Evolutionary conservation across 2,797 vertebrate species (phyloP), one percentile per base, ranked within the genome.

Genomic region (Lophotriccus pileatus): DNA sequence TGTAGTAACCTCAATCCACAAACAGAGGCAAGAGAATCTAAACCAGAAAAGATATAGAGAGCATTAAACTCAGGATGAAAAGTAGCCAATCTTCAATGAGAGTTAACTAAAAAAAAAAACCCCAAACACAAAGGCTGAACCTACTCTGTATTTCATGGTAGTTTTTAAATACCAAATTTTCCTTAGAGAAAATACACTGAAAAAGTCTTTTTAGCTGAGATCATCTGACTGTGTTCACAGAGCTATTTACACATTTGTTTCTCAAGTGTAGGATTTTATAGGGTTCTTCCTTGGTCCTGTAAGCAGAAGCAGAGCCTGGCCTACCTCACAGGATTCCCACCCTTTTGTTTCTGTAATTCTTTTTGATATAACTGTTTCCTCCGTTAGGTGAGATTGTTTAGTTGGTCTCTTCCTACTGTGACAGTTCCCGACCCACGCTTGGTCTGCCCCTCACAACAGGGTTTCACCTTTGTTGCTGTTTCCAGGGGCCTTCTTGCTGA

Each of bases 1-100:
- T 99, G 99, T 72, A 98, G 91, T 84, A 98, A 98, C 88, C 99
- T 98, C 96, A 99, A 41, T 86, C 99, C 99, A 89, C 99, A 99
- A 81, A 98, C 98, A 72, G 98, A 98, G 76, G 97, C 96, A 69
- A 97, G 97, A 63, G 98, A 95, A 96, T 98, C 99, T 99, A 97
- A 97, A 96, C 58, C 97, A 96, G 97, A 97, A 86, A 90, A 25
- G 8, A 84, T 39, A 24, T 13, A 95, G 55, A 82, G 37, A 74
- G 70, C 3, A 7, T 96, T 77, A 94, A 81, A 82, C 7, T 60
- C 32, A 73, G 59, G 50, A 50, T n/a, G 22, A 72, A 39, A 79
- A 95, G 39, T 9, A 55, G 44, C 13, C 36, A 32, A 4, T 76
- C 47, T 62, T 70, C 46, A 60, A 2, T 53, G 39, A 64, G 7